Evolutionary conservation across 2,888 invertebrate species (phyloP), one percentile per base, ranked within the genome.

Genomic region (Epistrophella euchroma): DNA sequence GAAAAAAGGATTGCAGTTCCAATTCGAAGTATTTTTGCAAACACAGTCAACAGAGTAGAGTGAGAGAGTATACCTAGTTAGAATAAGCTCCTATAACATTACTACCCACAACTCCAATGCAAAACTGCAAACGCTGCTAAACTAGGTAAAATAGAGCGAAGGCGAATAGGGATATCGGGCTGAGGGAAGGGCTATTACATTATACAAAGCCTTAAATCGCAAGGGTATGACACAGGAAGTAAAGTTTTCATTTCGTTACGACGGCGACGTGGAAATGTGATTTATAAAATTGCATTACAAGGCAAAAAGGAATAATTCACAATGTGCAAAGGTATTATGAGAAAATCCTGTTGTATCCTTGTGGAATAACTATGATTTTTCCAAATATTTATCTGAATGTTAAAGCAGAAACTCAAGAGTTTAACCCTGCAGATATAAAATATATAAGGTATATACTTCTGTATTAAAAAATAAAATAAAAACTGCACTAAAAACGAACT

Each of bases 141-240:
- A 70, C 19, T 62, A 25, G 40, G 68, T 45, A 55, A 60, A 6
- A 58, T 56, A 13, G 37, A 19, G 17, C 11, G 2, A 5, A 70
- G 56, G 22, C 22, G 37, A 32, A 35, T 19, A 56, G 6, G 22
- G 47, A 28, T 13, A 11, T 40, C 13, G 22, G 28, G 15, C 43
- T 13, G 10, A 15, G 15, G 15, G 6, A 47, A 13, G 7, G 4
- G 6, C 13, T 9, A 13, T 13, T n/a, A 43, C 2, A n/a, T n/a
- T 17, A 10, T 5, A 28, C 32, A 28, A 60, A 66, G 60, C 11
- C 60, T 77, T 73, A 15, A 55, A 22, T 55, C 62, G 37, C 35
- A 56, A 45, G 70, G 56, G 66, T 56, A 75, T 84, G 79, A 84
- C 79, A 84, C 68, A 77, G n/a, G 40, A 71, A 74, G 79, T 60